Evolutionary conservation across 2,113 vertebrate genomes (phyloP).

Genomic region (Oncorhynchus clarkii): DNA sequence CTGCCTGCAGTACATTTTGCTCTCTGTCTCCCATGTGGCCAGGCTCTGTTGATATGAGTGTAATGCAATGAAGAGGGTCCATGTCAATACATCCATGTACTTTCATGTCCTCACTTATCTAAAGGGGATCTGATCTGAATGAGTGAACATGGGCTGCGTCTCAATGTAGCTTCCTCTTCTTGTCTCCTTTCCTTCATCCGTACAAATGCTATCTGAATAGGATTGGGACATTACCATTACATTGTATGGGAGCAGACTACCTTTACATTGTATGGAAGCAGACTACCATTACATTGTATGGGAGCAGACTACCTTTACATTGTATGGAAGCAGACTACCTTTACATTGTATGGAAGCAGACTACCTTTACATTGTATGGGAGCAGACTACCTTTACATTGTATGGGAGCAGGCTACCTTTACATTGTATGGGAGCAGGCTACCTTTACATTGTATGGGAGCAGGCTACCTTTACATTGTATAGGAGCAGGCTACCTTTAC

Average conservation of each 20-base stretch:
- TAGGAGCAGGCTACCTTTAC: no score
- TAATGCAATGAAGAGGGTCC: neutral
- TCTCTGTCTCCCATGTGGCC: slow-evolving; percentile 93
- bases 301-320: neutral
- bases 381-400: no score
- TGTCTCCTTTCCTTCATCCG: neutral
- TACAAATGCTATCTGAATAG: neutral
- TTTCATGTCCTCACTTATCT: neutral
- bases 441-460: no score
- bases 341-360: neutral
- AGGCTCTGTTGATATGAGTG: slow-evolving; percentile 80
- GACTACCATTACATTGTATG: neutral
- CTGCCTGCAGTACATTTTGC: slow-evolving; percentile 94
- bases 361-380: no score
- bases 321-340: no score
- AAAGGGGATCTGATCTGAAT: neutral
- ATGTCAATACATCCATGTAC: neutral
- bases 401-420: no score
- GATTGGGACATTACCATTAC: neutral
- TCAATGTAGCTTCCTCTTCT: neutral
- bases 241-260: neutral
- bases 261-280: neutral
- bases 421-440: no score
- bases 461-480: no score
- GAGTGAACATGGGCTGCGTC: neutral